Conservation (phyloP, 1,140 invertebrate genomes). For the Lepidurus couesii region DNA sequence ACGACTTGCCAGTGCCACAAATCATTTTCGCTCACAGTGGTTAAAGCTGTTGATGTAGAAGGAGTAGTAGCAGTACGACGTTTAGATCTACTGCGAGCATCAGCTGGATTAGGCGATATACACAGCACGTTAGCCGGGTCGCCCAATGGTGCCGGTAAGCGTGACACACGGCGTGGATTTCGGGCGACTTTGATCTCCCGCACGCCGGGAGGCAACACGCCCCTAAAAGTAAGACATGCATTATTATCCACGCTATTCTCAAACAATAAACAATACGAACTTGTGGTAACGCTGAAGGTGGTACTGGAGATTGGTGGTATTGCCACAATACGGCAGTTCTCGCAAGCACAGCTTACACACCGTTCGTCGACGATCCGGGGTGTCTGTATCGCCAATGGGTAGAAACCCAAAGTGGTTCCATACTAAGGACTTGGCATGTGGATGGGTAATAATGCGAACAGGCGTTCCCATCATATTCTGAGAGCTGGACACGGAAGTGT, state of each 20-base stretch:
- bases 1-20: conserved; percentile 32
- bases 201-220: conserved; percentile 30
- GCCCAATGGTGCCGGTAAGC: conserved; percentile 30
- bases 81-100: conserved; percentile 2
- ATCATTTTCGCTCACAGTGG: not conserved
- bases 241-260: not conserved
- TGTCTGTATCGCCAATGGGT: conserved; percentile 33
- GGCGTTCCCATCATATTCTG: conserved; percentile 16
- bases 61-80: not conserved
- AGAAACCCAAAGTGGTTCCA: conserved; percentile 35
- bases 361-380: conserved; percentile 30
- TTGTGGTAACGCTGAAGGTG: conserved; percentile 34
- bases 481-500: not conserved
- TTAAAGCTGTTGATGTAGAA: not conserved
- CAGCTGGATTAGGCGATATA: not conserved
- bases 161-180: conserved; percentile 26
- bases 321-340: conserved; percentile 34
- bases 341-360: conserved; percentile 31
- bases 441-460: conserved; percentile 33
- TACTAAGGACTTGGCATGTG: conserved; percentile 33
- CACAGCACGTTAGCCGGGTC: conserved; percentile 25
- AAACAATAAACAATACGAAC: not conserved
- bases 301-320: conserved; percentile 34
- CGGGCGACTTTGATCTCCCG: conserved; percentile 30
- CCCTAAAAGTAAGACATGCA: not conserved